Conservation (phyloP, 2,888 invertebrate genomes). For the Xestia xanthographa region DNA sequence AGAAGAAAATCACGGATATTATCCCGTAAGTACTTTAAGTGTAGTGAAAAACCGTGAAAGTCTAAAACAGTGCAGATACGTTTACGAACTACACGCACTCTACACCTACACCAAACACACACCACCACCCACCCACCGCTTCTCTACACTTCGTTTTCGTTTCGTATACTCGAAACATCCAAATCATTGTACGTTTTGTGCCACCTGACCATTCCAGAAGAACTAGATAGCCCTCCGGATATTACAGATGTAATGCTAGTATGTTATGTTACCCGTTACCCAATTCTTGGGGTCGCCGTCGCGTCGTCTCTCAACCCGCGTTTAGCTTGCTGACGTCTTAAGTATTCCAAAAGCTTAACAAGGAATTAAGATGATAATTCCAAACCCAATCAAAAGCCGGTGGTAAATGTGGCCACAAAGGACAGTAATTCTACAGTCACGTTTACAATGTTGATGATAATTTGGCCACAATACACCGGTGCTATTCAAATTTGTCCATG, state of each 20-base stretch:
- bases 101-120: too few relatives aligned
- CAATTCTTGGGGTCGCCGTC: neutral
- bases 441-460: constrained; percentile 45
- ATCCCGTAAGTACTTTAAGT: too few relatives aligned
- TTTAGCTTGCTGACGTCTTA: constrained; percentile 7
- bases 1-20: too few relatives aligned
- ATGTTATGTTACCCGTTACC: neutral
- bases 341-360: constrained; percentile 32
- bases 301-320: neutral
- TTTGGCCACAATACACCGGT: constrained; percentile 40
- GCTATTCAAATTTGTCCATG: constrained; percentile 57
- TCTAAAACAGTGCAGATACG: too few relatives aligned
- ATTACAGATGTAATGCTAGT: neutral
- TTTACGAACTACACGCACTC: too few relatives aligned
- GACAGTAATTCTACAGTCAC: constrained; percentile 26
- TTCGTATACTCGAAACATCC: neutral
- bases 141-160: too few relatives aligned
- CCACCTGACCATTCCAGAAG: neutral
- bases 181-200: neutral
- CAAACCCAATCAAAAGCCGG: constrained; percentile 23
- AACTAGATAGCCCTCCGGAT: neutral
- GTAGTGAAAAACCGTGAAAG: too few relatives aligned
- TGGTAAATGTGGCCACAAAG: constrained; percentile 29
- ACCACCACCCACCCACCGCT: too few relatives aligned
- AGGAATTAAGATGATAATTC: constrained; percentile 40